A percentile compares a stretch with the other conserved stretches of the same genome.
These are phyloP conservation scores for Ornithorhynchus anatinus DNA, from an alignment of 2,113 vertebrate species.

Conservation along the genomic window DNA sequence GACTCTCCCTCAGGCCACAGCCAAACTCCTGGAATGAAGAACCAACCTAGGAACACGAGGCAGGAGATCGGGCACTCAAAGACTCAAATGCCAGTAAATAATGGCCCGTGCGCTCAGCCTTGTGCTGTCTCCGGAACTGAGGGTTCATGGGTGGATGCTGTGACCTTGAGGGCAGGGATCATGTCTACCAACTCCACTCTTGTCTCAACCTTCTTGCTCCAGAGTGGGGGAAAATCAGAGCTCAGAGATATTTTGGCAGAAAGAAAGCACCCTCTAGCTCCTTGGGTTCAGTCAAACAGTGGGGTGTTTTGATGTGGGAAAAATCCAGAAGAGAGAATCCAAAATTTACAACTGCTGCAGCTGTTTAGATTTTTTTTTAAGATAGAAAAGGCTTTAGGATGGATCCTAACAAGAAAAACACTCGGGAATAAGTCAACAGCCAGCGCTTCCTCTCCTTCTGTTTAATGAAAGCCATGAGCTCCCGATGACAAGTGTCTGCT, in stretches of 20 bases:
- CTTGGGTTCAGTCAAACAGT: neutral
- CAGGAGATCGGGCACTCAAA: too few species aligned
- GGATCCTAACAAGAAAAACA: slow-evolving; percentile 32
- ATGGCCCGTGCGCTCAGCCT: too few species aligned
- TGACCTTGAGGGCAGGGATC: too few species aligned
- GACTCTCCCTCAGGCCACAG: too few species aligned
- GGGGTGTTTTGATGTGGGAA: neutral
- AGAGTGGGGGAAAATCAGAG: neutral
- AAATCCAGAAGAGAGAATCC: neutral
- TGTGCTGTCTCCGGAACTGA: too few species aligned
- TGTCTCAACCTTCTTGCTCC: neutral
- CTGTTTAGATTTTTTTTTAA: neutral
- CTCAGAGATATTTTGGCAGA: neutral
- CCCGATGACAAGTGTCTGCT: slow-evolving; percentile 22
- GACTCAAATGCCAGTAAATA: too few species aligned
- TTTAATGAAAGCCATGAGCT: slow-evolving; percentile 54
- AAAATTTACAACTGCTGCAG: neutral
- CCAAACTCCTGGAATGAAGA: too few species aligned
- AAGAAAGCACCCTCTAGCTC: neutral
- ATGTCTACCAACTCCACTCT: too few species aligned
- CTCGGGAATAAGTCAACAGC: slow-evolving; percentile 17
- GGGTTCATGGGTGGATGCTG: too few species aligned
- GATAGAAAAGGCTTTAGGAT: slow-evolving; percentile 34
- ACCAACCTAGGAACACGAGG: too few species aligned
- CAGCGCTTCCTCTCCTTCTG: slow-evolving; percentile 39